Evolutionary conservation across 2,113 vertebrate species (phyloP).

Genomic region (Anoplopoma fimbria): DNA sequence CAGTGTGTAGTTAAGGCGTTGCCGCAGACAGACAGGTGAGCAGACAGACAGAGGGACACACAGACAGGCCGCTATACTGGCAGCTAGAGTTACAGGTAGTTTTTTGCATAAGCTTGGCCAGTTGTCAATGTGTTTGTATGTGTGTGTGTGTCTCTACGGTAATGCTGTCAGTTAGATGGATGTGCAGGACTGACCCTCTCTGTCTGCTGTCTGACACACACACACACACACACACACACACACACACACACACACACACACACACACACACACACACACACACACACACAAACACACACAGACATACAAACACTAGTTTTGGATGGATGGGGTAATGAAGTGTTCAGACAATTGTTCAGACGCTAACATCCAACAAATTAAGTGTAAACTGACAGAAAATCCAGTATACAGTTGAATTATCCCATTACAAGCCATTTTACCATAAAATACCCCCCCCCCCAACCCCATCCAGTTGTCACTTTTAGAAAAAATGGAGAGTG

Average conservation of each 20-base stretch:
- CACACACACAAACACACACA: background rate
- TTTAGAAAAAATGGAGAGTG: too few relatives aligned
- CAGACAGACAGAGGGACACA: background rate
- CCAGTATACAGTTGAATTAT: background rate
- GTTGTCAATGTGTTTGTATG: conserved; percentile 2
- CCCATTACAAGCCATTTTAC: background rate
- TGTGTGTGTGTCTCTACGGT: background rate
- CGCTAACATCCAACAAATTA: background rate
- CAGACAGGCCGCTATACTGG: background rate
- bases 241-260: background rate
- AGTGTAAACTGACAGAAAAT: background rate
- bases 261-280: background rate
- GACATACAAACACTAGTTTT: background rate
- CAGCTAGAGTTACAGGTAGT: background rate
- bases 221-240: background rate
- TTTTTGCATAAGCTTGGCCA: background rate
- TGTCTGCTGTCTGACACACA: conserved; percentile 17
- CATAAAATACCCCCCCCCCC: background rate
- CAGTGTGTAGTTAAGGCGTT: background rate
- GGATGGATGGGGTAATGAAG: background rate
- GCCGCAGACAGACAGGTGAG: background rate
- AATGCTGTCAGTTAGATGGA: conserved; percentile 4
- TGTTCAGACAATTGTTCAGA: background rate
- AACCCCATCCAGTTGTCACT: too few relatives aligned
- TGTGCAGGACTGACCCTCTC: background rate